A percentile compares a stretch with the other conserved stretches of the same genome.
Evolutionary conservation across 1,140 invertebrate species (phyloP).

Genomic region (Dendrolimus punctatus): DNA sequence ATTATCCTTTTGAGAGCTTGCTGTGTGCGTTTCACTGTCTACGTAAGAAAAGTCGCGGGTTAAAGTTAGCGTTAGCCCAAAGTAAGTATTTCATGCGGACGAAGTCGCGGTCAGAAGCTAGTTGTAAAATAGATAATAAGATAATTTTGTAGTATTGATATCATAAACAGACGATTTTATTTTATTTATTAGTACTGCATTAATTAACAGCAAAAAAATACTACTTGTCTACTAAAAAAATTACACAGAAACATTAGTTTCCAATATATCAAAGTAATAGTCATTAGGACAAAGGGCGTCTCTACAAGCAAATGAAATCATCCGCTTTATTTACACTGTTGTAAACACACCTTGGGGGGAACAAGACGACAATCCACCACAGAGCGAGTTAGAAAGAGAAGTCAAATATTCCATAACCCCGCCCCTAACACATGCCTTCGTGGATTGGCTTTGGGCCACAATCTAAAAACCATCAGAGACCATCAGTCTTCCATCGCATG

Average conservation of each 20-base stretch:
- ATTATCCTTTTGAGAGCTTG: too few species aligned
- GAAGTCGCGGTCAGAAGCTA: too few species aligned
- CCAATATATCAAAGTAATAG: constrained; percentile 17
- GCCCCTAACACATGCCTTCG: constrained; percentile 36
- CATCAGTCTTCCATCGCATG: constrained; percentile 57
- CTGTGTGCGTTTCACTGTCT: too few species aligned
- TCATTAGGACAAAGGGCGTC: constrained; percentile 30
- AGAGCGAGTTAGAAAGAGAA: constrained; percentile 22
- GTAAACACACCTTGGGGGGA: constrained; percentile 32
- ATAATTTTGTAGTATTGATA: too few species aligned
- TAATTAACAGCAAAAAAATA: too few species aligned
- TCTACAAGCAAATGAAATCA: constrained; percentile 56
- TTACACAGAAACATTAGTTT: constrained; percentile 1
- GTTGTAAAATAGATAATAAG: too few species aligned
- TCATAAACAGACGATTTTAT: too few species aligned
- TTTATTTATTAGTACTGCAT: too few species aligned
- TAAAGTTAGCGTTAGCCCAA: too few species aligned
- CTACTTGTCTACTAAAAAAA: too few species aligned
- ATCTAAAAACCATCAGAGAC: constrained; percentile 54
- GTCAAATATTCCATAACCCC: constrained; percentile 29
- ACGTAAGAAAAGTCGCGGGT: too few species aligned
- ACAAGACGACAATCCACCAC: constrained; percentile 14
- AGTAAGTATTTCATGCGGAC: too few species aligned
- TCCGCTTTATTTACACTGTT: constrained; percentile 53
- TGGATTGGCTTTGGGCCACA: constrained; percentile 48